Evolutionary conservation across 2,797 vertebrate genomes (phyloP), one percentile per base, ranked within the genome.

Genomic region (Nasua narica): DNA sequence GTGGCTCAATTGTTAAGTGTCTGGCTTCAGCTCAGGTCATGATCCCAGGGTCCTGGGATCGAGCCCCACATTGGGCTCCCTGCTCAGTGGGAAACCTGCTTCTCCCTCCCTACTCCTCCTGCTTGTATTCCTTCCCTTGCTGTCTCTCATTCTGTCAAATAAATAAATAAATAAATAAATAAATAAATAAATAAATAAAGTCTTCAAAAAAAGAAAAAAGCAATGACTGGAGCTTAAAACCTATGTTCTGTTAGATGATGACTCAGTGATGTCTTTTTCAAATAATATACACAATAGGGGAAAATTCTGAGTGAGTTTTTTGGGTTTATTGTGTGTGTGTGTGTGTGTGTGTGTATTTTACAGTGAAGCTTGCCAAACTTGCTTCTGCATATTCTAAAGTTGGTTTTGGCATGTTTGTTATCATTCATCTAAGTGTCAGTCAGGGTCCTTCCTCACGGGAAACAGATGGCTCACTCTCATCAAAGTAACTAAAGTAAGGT

Each of bases 381-480:
- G 58, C 70, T 81, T 95, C 95, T 21, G 14, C 15, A 21, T 58
- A 54, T 92, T 97, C 37, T 92, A 60, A 97, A 93, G 92, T 97
- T 97, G 92, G 79, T 97, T 97, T 97, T 97, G 94, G 96, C 96
- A 87, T 76, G 54, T 72, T 86, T 87, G 58, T 87, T 95, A 97
- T 93, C 92, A 56, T 91, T 77, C 88, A 94, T 96, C 93, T 91
- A 83, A 74, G 74, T 95, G 93, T 96, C 94, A 60, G 88, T 94
- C 40, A 74, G 62, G 62, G 58, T 96, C 76, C 83, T 97, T 95
- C 93, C 94, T 97, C 96, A 90, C 56, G 70, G 97, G 97, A 98
- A 97, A 97, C 96, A 97, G 97, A 97, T 97, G 97, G 96, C 25
- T 46, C 69, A 60, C 40, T 72, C 91, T 77, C 90, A 96, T 91